Conservation (phyloP, 2,888 invertebrate genomes). For the Neoitamus cyanurus region DNA sequence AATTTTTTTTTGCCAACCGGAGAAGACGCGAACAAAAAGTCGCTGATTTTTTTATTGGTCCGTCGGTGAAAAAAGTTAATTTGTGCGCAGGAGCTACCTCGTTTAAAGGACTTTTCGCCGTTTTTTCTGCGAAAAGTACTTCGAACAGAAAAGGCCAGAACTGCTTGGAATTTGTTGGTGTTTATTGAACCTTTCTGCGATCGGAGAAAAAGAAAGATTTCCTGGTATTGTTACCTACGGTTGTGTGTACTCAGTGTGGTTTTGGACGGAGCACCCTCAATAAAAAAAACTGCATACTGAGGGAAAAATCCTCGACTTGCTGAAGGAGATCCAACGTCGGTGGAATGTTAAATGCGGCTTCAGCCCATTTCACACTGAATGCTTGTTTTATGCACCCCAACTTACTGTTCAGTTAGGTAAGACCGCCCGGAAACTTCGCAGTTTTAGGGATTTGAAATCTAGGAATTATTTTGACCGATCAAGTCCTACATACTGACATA, state of each 20-base stretch:
- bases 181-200: neutral
- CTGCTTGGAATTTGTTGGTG: neutral
- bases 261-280: neutral
- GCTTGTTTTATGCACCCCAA: slow-evolving; percentile 55
- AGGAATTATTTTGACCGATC: neutral
- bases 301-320: slow-evolving; percentile 6
- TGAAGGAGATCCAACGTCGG: slow-evolving; percentile 6
- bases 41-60: neutral
- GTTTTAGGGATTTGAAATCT: neutral
- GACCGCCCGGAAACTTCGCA: neutral
- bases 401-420: slow-evolving; percentile 51
- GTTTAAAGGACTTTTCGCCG: neutral
- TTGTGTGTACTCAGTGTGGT: neutral
- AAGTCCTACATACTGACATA: too few species aligned
- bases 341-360: slow-evolving; percentile 67
- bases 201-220: neutral
- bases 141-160: neutral
- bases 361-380: slow-evolving; percentile 63
- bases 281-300: neutral
- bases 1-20: neutral
- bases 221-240: neutral
- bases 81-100: slow-evolving; percentile 17
- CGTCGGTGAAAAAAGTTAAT: neutral
- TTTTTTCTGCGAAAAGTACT: neutral
- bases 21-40: neutral